Evolutionary conservation across 1,140 invertebrate genomes (phyloP).

Genomic region (Habropoda laboriosa): DNA sequence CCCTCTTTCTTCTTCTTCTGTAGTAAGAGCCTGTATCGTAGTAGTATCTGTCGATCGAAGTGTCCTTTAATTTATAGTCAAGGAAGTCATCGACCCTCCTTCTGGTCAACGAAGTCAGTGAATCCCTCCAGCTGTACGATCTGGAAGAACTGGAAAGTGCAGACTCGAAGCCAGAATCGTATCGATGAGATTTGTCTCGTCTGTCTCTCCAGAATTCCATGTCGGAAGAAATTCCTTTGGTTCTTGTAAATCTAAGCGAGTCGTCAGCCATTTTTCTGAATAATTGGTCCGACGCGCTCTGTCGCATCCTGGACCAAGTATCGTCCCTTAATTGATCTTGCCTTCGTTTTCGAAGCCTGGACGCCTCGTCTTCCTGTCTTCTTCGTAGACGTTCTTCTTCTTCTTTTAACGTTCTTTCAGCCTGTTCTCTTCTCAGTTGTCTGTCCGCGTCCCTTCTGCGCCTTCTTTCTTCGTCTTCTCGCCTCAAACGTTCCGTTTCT

Average conservation of each 20-base stretch:
- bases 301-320: conserved; percentile 43
- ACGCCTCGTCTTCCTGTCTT: conserved; percentile 51
- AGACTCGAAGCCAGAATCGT: conserved; percentile 35
- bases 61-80: conserved; percentile 54
- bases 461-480: conserved; percentile 40
- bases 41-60: conserved; percentile 50
- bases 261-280: conserved; percentile 39
- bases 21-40: conserved; percentile 45
- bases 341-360: conserved; percentile 42
- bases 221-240: conserved; percentile 13
- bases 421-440: conserved; percentile 56
- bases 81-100: conserved; percentile 52
- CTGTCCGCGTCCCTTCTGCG: conserved; percentile 48
- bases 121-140: conserved; percentile 62
- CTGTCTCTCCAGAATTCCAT: conserved; percentile 17
- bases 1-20: conserved; percentile 45
- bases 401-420: conserved; percentile 50
- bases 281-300: conserved; percentile 47
- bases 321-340: conserved; percentile 61
- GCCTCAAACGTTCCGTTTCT: conserved; percentile 40
- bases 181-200: conserved; percentile 25
- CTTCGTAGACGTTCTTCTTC: conserved; percentile 53
- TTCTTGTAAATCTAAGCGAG: not conserved
- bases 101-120: conserved; percentile 38
- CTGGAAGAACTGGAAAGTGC: conserved; percentile 42